Evolutionary conservation across 2,797 vertebrate genomes (phyloP), one percentile per base, ranked within the genome.

Genomic region (Melanotaenia nigrans): DNA sequence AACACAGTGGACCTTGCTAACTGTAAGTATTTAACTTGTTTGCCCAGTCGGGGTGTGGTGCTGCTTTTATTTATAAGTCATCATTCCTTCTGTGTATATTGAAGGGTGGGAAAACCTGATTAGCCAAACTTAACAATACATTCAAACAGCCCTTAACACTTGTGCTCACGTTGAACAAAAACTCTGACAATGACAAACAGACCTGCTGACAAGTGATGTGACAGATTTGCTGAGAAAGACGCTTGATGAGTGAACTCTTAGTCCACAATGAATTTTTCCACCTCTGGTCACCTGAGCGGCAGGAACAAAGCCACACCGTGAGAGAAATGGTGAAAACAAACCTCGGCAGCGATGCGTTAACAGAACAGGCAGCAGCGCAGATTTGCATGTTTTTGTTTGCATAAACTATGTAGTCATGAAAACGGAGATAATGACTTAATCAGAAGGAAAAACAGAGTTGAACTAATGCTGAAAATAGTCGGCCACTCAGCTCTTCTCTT

Each of bases 101-200:
- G 11, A 71, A 42, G 58, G 65, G 88, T 81, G 68, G 91, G 83
- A 85, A 87, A 93, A 93, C 90, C 86, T 77, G 92, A 92, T 86
- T 28, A 55, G 35, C 83, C 22, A 77, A 78, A 60, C 65, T 73
- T 61, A 22, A 10, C 57, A 65, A 49, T 47, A 65, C 55, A 71
- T 64, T 63, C 55, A 11, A 74, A 42, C 64, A 1, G 58, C 58
- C 66, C 33, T 5, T 9, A 40, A 67, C 60, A 53, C 58, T 54
- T 64, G 1, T 32, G 4, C 11, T 70, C 65, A 63, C n/a, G 2
- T 45, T 9, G 10, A 36, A 28, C 9, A 18, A 51, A 68, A 65
- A 69, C 60, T 51, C 16, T 30, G 55, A 53, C 28, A 10, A 11
- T 24, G 54, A 67, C 49, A 67, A 73, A 88, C 78, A 61, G 73